phyloP scores from a whole-genome alignment of 1,140 invertebrate species.

The Megathymus violae region DNA sequence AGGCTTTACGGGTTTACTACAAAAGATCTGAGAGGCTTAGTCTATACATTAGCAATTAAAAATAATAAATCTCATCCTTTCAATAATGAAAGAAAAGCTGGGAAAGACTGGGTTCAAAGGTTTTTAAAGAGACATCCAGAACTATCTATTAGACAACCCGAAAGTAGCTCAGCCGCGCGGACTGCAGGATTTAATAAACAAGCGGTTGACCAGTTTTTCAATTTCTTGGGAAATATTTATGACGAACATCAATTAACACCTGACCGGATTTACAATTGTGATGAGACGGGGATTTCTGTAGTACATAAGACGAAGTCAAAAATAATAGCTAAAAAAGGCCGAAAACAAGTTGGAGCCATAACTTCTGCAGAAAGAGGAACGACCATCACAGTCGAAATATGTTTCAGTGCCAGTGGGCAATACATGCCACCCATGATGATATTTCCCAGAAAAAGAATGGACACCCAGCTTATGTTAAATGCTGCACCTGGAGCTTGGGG shows the following conservation, averaged over 20 bases:
- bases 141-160: conserved; percentile 49
- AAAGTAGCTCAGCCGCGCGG: conserved; percentile 50
- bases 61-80: conserved; percentile 23
- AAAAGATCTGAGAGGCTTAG: conserved; percentile 38
- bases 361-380: conserved; percentile 61
- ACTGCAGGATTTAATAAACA: conserved; percentile 38
- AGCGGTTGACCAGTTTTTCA: conserved; percentile 50
- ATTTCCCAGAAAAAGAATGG: no score
- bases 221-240: conserved; percentile 39
- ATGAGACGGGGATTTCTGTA: conserved; percentile 72
- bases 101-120: conserved; percentile 42
- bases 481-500: no score
- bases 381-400: conserved; percentile 65
- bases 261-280: conserved; percentile 61
- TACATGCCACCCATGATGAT: no score
- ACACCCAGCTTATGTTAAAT: no score
- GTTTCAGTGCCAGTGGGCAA: conserved; percentile 59
- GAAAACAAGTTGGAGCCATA: conserved; percentile 59
- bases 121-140: conserved; percentile 59
- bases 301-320: conserved; percentile 67
- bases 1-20: conserved; percentile 44
- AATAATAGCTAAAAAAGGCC: conserved; percentile 54
- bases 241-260: conserved; percentile 47
- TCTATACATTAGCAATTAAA: conserved; percentile 36
- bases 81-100: conserved; percentile 32